phyloP scores from a whole-genome alignment of 2,797 vertebrate species.

The Glyptemys insculpta region DNA sequence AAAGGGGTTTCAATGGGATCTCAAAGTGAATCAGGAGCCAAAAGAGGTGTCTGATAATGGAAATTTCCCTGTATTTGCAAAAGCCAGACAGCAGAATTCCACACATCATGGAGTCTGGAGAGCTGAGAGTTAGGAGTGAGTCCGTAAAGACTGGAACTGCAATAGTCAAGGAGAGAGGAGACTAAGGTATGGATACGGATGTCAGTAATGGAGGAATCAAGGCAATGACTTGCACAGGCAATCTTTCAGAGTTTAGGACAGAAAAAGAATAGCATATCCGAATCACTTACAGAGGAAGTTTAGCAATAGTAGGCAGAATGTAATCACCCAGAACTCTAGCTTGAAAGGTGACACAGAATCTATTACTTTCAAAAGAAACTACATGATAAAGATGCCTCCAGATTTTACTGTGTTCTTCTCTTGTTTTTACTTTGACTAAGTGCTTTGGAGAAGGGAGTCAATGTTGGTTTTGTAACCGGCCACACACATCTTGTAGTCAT shows the following conservation, averaged over 20 bases:
- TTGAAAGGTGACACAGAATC: not conserved
- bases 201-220: not conserved
- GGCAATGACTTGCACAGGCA: not conserved
- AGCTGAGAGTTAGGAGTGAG: not conserved
- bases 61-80: not conserved
- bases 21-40: not conserved
- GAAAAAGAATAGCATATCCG: not conserved
- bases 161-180: not conserved
- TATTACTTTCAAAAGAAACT: not conserved
- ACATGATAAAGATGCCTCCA: not conserved
- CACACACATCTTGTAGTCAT: not conserved
- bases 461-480: not conserved
- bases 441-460: not conserved
- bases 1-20: not conserved
- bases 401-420: not conserved
- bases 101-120: too few relatives aligned
- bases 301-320: accelerated
- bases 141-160: not conserved
- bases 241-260: not conserved
- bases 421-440: not conserved
- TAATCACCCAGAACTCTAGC: not conserved
- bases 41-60: not conserved
- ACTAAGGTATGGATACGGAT: not conserved
- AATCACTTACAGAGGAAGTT: not conserved
- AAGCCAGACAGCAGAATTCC: not conserved